Percentiles rank a stretch among this genome's conserved stretches.
Evolutionary conservation across 2,888 invertebrate genomes (phyloP).

Genomic region (Strigamia crassipes): DNA sequence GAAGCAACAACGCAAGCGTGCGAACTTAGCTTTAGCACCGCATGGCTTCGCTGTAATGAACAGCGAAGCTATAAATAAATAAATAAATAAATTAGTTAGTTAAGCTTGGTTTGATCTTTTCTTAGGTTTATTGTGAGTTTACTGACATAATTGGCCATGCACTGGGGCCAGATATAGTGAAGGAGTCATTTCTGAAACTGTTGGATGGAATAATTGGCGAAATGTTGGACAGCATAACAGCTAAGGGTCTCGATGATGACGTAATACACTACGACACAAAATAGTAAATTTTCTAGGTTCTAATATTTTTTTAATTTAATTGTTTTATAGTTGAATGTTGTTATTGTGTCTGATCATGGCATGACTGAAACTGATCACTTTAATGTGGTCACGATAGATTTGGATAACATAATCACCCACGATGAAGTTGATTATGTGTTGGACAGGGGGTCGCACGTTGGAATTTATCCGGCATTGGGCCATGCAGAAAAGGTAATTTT

Average conservation of each 20-base stretch:
- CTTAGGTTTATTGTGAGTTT: slow-evolving; percentile 55
- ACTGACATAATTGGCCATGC: slow-evolving; percentile 56
- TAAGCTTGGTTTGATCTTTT: not conserved
- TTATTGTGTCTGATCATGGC: slow-evolving; percentile 59
- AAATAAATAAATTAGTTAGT: too few relatives aligned
- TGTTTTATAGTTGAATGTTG: slow-evolving; percentile 52
- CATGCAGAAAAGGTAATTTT: not conserved
- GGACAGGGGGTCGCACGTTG: slow-evolving; percentile 54
- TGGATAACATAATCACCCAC: slow-evolving; percentile 54
- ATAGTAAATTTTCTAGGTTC: not conserved
- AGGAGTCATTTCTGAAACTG: not conserved
- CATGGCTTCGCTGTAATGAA: too few relatives aligned
- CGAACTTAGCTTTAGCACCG: too few relatives aligned
- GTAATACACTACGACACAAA: not conserved
- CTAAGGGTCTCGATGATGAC: not conserved
- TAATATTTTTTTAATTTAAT: not conserved
- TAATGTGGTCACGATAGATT: slow-evolving; percentile 53
- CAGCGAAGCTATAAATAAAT: too few relatives aligned
- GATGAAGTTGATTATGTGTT: slow-evolving; percentile 53
- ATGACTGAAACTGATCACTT: slow-evolving; percentile 56
- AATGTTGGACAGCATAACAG: not conserved
- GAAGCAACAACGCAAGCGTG: too few relatives aligned
- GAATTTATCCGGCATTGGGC: slow-evolving; percentile 53
- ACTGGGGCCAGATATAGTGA: slow-evolving; percentile 55
- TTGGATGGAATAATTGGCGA: not conserved